These are phyloP conservation scores for Thereva nobilitata DNA, from an alignment of 2,888 invertebrate genomes.

Conservation along the genomic window DNA sequence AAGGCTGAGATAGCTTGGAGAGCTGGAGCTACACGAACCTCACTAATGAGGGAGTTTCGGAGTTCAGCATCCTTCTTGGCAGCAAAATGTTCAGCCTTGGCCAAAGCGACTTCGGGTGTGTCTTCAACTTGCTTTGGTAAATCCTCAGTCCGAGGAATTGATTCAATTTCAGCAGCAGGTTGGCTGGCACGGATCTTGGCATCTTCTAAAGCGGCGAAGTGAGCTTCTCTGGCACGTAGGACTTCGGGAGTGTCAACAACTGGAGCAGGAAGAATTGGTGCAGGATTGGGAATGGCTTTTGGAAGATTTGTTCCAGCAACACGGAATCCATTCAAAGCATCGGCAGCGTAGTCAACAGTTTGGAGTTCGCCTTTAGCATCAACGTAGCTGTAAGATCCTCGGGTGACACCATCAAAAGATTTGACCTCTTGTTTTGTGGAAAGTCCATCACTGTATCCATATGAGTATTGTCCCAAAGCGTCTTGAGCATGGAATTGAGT, in stretches of 20 bases:
- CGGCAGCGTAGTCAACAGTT: conserved; percentile 61
- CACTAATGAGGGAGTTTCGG: conserved; percentile 34
- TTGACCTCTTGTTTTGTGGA: conserved; percentile 62
- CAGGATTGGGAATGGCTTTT: conserved; percentile 35
- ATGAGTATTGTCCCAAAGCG: conserved; percentile 62
- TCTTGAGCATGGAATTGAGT: conserved; percentile 62
- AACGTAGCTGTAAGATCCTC: conserved; percentile 62
- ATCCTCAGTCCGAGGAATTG: not conserved
- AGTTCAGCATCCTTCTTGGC: conserved; percentile 51
- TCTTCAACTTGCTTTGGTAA: conserved; percentile 51
- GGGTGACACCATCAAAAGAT: conserved; percentile 61
- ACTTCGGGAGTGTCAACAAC: conserved; percentile 60
- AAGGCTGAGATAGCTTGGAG: conserved; percentile 1
- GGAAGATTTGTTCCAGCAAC: conserved; percentile 63
- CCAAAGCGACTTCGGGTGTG: conserved; percentile 56
- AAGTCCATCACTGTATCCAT: conserved; percentile 61
- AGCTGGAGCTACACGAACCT: not conserved
- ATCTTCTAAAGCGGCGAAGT: conserved; percentile 54
- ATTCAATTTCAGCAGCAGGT: conserved; percentile 37
- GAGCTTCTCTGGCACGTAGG: conserved; percentile 56
- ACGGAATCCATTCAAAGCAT: conserved; percentile 61
- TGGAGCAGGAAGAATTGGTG: conserved; percentile 44
- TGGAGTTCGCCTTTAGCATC: conserved; percentile 62
- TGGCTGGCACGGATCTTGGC: conserved; percentile 47
- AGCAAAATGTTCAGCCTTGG: conserved; percentile 50